Evolutionary conservation across 1,140 invertebrate species (phyloP).

Genomic region (Drosophila setifemur): DNA sequence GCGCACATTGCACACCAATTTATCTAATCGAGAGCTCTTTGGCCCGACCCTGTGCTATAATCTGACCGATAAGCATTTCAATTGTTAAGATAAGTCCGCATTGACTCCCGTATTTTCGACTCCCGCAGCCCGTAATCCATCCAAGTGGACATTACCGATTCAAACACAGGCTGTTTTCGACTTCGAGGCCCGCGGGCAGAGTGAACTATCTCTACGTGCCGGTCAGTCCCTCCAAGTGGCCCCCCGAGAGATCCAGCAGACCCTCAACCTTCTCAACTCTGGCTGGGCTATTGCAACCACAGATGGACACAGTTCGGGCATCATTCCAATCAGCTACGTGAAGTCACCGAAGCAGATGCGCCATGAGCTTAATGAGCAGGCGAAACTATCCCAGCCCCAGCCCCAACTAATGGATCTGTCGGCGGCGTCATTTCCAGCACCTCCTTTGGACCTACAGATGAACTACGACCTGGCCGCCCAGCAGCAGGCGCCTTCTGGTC

Average conservation of each 20-base stretch:
- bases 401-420: slow-evolving; percentile 68
- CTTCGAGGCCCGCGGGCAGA: slow-evolving; percentile 87
- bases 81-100: slow-evolving; percentile 49
- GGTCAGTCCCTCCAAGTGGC: slow-evolving; percentile 92
- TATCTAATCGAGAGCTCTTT: slow-evolving; percentile 73
- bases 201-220: slow-evolving; percentile 90
- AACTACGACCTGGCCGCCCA: slow-evolving; percentile 62
- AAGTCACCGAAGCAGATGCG: slow-evolving; percentile 82
- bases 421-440: slow-evolving; percentile 54
- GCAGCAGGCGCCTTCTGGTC: slow-evolving; percentile 54
- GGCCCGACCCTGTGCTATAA: slow-evolving; percentile 45
- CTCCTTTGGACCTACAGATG: slow-evolving; percentile 59
- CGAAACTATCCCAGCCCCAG: slow-evolving; percentile 38
- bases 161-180: slow-evolving; percentile 89
- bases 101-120: slow-evolving; percentile 21
- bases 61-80: slow-evolving; percentile 35
- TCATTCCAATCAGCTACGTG: slow-evolving; percentile 92
- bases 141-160: slow-evolving; percentile 89
- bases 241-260: slow-evolving; percentile 91
- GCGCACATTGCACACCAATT: slow-evolving; percentile 59
- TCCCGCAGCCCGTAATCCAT: slow-evolving; percentile 84
- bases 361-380: slow-evolving; percentile 45
- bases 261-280: slow-evolving; percentile 85
- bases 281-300: slow-evolving; percentile 90
- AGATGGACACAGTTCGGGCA: slow-evolving; percentile 87